Percentiles rank a stretch among this genome's conserved stretches.
phyloP scores from a whole-genome alignment of 2,797 vertebrate species.

The Hyperoplus lanceolatus region DNA sequence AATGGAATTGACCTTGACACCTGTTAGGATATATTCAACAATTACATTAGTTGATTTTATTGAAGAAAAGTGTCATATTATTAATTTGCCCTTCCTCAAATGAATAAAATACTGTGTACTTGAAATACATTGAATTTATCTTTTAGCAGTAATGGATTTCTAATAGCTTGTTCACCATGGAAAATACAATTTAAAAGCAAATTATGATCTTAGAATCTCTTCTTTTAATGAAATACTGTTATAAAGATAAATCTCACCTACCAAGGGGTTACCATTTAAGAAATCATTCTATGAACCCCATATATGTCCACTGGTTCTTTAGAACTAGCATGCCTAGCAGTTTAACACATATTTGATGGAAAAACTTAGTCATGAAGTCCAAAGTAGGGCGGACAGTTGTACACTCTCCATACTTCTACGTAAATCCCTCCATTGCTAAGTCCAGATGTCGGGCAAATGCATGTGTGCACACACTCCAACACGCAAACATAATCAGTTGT shows the following conservation, averaged over 20 bases:
- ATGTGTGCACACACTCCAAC: slow-evolving; percentile 14
- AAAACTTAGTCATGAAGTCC: slow-evolving; percentile 37
- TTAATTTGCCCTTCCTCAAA: background rate
- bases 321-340: background rate
- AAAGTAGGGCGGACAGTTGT: slow-evolving; percentile 41
- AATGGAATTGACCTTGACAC: slow-evolving; percentile 13
- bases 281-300: background rate
- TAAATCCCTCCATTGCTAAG: slow-evolving; percentile 48
- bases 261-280: background rate
- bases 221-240: background rate
- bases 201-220: background rate
- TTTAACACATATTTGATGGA: slow-evolving; percentile 58
- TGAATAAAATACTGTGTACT: too few relatives aligned
- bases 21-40: slow-evolving; percentile 1
- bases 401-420: slow-evolving; percentile 27
- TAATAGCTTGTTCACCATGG: slow-evolving; percentile 16
- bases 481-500: background rate
- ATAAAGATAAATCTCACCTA: slow-evolving; percentile 1
- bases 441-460: slow-evolving; percentile 44
- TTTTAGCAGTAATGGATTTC: slow-evolving; percentile 10
- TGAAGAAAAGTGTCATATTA: background rate
- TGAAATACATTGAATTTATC: background rate
- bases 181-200: slow-evolving; percentile 10
- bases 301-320: slow-evolving; percentile 12
- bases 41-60: slow-evolving; percentile 14